Evolutionary conservation across 2,113 vertebrate genomes (phyloP), one percentile per base, ranked within the genome.

Genomic region (Octodon degus): DNA sequence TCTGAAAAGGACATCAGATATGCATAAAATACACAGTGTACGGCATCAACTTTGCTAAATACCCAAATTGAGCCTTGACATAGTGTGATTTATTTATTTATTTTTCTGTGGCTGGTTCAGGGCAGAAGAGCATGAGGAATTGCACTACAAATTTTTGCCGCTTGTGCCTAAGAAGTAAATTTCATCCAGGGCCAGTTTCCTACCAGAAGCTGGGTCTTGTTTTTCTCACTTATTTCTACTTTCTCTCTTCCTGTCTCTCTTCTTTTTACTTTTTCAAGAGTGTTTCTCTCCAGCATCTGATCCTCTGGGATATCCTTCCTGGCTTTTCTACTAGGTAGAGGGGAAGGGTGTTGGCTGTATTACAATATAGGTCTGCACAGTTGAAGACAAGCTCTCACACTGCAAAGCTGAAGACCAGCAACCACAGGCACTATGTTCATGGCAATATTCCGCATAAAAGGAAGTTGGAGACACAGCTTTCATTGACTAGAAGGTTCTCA

Each of bases 361-460:
- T 14, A 4, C 47, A 62, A 63, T 1, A 10, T 0, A 4, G 0
- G 30, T 83, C 1, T 2, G 43, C 43, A 43, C 43, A 43, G 43
- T 43, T 0, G 43, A 43, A 43, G 43, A 43, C 43, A 43, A 43
- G 43, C 43, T 43, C 43, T 43, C 43, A 43, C 43, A 43, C 43
- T 43, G 43, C 43, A 43, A 43, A 43, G 43, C 43, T 43, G 43
- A 43, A 43, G 43, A 43, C 43, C 43, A 43, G 43, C 43, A 43
- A 5, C 4, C 43, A 4, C 0, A 0, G 20, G 17, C 12, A 20
- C 63, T 9, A 1, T 14, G 7, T 11, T 19, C 55, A 2, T 2
- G 0, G 2, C 0, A 2, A 5, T 2, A 16, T 12, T 30, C 43
- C 1, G 0, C 1, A 16, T 0, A 1, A 32, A 86, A 62, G 20